Evolutionary conservation across 2,797 vertebrate species (phyloP), one percentile per base, ranked within the genome.

Genomic region (Synanceia verrucosa): DNA sequence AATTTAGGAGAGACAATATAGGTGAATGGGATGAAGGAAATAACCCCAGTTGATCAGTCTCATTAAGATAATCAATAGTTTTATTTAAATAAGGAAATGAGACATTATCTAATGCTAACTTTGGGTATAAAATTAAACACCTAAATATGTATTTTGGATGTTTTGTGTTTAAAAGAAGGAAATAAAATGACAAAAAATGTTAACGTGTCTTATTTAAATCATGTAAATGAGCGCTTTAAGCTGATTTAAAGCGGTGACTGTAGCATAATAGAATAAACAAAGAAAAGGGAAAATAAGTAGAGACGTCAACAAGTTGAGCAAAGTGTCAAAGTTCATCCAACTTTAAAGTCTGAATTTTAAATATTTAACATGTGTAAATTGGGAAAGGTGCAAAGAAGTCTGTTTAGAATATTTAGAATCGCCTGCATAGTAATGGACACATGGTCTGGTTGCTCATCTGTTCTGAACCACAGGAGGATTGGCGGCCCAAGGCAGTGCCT

Each of bases 401-500:
- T 2, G 50, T 71, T 83, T 26, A 16, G 76, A 78, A 75, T 83
- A 65, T 89, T 82, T 66, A 23, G 59, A 62, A 36, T 63, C 24
- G 29, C 2, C 61, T 56, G 77, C 81, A 78, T 57, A 85, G 85
- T 86, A 83, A 86, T 81, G 87, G 84, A 83, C 86, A 73, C 80
- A 69, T 48, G 78, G 86, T 81, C 80, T 65, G 76, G 73, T 84
- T 31, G 87, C 84, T 91, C 86, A 88, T 92, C 90, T 92, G 90
- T 86, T 89, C 65, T 14, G 65, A 89, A 77, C 87, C 87, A 82
- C 89, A 59, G 83, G 89, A 90, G 89, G 43, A 84, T 72, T n/a
- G 67, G 65, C 1, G 84, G 90, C 92, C 89, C 81, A 16, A 21
- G 85, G 91, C 90, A 4, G 65, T 37, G 91, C 92, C 91, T 70